These are phyloP conservation scores for Frankliniella fusca DNA, from an alignment of 2,888 invertebrate genomes.

Conservation along the genomic window DNA sequence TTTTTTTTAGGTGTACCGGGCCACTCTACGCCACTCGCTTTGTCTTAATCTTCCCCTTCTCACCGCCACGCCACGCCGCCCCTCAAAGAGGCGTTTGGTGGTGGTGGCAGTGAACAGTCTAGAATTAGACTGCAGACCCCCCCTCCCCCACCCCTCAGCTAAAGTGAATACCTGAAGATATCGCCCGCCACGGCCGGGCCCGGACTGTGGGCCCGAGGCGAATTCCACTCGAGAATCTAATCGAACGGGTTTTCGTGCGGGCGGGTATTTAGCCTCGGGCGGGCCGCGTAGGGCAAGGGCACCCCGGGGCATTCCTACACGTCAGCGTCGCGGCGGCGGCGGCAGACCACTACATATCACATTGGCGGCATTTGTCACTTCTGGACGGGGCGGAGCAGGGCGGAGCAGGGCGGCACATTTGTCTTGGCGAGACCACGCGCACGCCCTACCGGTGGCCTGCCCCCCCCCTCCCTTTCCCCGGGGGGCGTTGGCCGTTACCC, in stretches of 20 bases:
- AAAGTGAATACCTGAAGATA: no score
- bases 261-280: no score
- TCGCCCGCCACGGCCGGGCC: neutral
- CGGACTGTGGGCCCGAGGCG: neutral
- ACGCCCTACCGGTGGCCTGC: no score
- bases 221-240: no score
- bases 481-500: neutral
- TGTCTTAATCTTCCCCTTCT: neutral
- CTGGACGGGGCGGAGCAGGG: neutral
- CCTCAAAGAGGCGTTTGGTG: neutral
- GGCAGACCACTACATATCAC: neutral
- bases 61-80: neutral
- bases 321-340: neutral
- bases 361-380: conserved; percentile 6
- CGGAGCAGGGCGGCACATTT: conserved; percentile 7
- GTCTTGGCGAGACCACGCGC: neutral
- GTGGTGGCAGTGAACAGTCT: no score
- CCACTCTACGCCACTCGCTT: neutral
- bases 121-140: no score
- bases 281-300: no score
- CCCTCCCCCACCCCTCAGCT: no score
- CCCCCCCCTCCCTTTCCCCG: no score
- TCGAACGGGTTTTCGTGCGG: no score
- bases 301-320: no score
- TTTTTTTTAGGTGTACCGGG: neutral